Evolutionary conservation across 2,888 invertebrate genomes (phyloP).

Genomic region (Caenorhabditis sp.): DNA sequence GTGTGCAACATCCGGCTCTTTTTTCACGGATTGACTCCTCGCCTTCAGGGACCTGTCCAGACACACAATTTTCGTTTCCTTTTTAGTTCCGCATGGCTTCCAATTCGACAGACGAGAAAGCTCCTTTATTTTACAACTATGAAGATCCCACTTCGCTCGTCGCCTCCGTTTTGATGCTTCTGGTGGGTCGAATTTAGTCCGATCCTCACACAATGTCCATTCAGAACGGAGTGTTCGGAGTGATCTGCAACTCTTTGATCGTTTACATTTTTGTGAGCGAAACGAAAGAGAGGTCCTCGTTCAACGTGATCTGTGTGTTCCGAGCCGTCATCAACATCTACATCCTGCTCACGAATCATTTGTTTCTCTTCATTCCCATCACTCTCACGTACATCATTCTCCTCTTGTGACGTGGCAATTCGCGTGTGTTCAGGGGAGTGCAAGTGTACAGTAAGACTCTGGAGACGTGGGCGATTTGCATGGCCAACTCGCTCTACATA

Average conservation of each 20-base stretch:
- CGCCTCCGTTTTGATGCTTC: constrained; percentile 20
- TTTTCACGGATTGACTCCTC: too few species aligned
- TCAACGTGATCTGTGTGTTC: constrained; percentile 35
- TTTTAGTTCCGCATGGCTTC: neutral
- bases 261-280: constrained; percentile 38
- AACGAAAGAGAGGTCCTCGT: constrained; percentile 24
- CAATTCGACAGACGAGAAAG: neutral
- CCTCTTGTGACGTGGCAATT: neutral
- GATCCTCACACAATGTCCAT: neutral
- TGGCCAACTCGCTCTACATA: constrained; percentile 10
- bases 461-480: neutral
- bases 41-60: too few species aligned
- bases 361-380: constrained; percentile 27
- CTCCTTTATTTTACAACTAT: constrained; percentile 12
- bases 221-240: constrained; percentile 32
- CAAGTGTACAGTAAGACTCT: neutral
- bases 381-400: constrained; percentile 22
- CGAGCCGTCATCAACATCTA: constrained; percentile 34
- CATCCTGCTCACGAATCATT: constrained; percentile 21
- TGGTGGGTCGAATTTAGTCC: constrained; percentile 13
- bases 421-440: neutral
- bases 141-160: constrained; percentile 27
- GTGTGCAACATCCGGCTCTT: too few species aligned
- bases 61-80: neutral
- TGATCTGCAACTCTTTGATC: constrained; percentile 23